Evolutionary conservation across 2,888 invertebrate species (phyloP).

Genomic region (Microctonus brassicae): DNA sequence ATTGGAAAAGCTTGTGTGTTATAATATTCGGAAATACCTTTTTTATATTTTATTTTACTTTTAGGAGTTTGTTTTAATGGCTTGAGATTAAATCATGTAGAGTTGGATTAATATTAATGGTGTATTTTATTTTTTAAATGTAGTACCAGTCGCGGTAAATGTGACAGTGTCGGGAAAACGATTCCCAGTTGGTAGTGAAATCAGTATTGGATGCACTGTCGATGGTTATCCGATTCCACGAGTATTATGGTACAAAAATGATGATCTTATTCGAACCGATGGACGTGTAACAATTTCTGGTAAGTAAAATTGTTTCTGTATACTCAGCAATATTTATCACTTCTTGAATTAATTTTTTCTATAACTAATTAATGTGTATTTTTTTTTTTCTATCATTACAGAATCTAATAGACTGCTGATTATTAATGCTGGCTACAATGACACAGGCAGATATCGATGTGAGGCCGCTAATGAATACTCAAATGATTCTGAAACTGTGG

Average conservation of each 20-base stretch:
- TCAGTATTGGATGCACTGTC: constrained; percentile 81
- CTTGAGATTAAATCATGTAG: constrained; percentile 9
- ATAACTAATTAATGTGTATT: constrained; percentile 18
- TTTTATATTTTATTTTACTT: not conserved
- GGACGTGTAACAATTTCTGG: constrained; percentile 78
- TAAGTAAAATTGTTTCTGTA: constrained; percentile 61
- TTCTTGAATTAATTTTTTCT: constrained; percentile 17
- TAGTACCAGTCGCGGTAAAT: constrained; percentile 78
- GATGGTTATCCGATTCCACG: constrained; percentile 83
- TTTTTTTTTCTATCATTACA: constrained; percentile 55
- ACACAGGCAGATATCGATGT: constrained; percentile 88
- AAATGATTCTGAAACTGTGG: constrained; percentile 75
- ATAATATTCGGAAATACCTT: not conserved
- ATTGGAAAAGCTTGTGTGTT: not conserved
- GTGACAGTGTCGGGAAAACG: constrained; percentile 74
- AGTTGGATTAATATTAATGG: constrained; percentile 42
- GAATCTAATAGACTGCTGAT: constrained; percentile 82
- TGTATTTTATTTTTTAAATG: constrained; percentile 55
- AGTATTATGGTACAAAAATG: constrained; percentile 87
- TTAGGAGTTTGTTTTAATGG: not conserved
- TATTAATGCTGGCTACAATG: constrained; percentile 74
- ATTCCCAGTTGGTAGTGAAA: constrained; percentile 77
- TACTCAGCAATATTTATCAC: too few species aligned
- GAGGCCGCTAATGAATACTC: constrained; percentile 84
- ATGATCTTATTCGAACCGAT: constrained; percentile 71